A percentile compares a stretch with the other conserved stretches of the same genome.
phyloP scores from a whole-genome alignment of 2,888 invertebrate genomes.

The Hirtodrosophila alboralis region DNA sequence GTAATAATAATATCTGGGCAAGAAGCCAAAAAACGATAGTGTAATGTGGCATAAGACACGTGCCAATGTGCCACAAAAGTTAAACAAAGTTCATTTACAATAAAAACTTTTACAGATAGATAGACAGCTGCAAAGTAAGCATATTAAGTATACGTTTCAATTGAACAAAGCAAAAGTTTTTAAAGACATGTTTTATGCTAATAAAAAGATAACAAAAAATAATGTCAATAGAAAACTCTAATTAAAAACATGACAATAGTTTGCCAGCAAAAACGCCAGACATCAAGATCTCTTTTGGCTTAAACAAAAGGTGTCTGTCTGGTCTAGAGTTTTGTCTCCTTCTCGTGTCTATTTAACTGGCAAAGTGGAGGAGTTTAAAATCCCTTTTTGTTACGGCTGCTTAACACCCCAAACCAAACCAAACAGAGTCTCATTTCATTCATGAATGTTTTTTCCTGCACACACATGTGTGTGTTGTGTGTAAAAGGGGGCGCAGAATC shows the following conservation, averaged over 20 bases:
- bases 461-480: conserved; percentile 22
- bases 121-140: conserved; percentile 31
- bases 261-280: conserved; percentile 45
- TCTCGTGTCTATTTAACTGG: conserved; percentile 5
- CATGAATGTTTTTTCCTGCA: conserved; percentile 36
- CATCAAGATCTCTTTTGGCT: conserved; percentile 60
- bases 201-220: conserved; percentile 36
- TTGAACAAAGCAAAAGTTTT: conserved; percentile 20
- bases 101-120: too few relatives aligned
- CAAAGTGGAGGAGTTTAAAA: conserved; percentile 12
- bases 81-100: conserved; percentile 7
- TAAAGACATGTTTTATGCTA: too few relatives aligned
- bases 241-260: conserved; percentile 69
- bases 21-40: conserved; percentile 17
- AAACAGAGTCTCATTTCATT: conserved; percentile 29
- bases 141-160: conserved; percentile 43
- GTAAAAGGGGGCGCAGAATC: conserved; percentile 24
- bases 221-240: conserved; percentile 55
- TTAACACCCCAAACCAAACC: conserved; percentile 17
- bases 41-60: conserved; percentile 34
- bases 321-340: too few relatives aligned
- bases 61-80: conserved; percentile 36
- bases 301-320: conserved; percentile 69
- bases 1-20: conserved; percentile 10
- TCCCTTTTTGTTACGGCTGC: conserved; percentile 34